These are phyloP conservation scores for Philereme vetulata DNA, from an alignment of 2,888 invertebrate species.

Conservation along the genomic window DNA sequence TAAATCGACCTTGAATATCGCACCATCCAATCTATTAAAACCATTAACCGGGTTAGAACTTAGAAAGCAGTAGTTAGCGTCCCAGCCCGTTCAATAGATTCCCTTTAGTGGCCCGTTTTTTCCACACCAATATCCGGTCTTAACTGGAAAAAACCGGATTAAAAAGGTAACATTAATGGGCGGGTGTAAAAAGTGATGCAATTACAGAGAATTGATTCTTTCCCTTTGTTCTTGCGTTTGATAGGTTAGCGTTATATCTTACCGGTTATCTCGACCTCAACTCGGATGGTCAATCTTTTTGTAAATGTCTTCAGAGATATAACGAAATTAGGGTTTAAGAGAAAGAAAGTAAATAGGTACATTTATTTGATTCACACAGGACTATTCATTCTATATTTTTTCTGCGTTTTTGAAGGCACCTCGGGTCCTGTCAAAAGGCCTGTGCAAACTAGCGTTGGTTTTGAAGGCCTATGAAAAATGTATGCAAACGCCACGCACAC, in stretches of 20 bases:
- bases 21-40: constrained; percentile 65
- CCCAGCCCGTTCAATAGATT: constrained; percentile 70
- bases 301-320: neutral
- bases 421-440: too few relatives aligned
- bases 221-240: constrained; percentile 57
- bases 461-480: too few relatives aligned
- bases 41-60: constrained; percentile 69
- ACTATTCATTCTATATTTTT: too few relatives aligned
- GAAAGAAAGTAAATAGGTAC: too few relatives aligned
- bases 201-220: constrained; percentile 70
- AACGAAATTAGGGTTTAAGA: too few relatives aligned
- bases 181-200: constrained; percentile 72
- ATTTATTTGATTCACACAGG: too few relatives aligned
- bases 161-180: constrained; percentile 75
- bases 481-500: too few relatives aligned
- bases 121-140: constrained; percentile 72
- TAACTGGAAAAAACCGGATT: constrained; percentile 71
- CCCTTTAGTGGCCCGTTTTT: constrained; percentile 73
- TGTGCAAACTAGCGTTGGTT: too few relatives aligned
- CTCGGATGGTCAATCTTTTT: constrained; percentile 11
- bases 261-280: constrained; percentile 1
- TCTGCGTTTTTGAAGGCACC: too few relatives aligned
- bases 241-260: constrained; percentile 17
- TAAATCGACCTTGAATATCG: constrained; percentile 61
- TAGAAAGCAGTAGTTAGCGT: constrained; percentile 71